Evolutionary conservation across 1,140 invertebrate genomes (phyloP).

Genomic region (Neelides sp.): DNA sequence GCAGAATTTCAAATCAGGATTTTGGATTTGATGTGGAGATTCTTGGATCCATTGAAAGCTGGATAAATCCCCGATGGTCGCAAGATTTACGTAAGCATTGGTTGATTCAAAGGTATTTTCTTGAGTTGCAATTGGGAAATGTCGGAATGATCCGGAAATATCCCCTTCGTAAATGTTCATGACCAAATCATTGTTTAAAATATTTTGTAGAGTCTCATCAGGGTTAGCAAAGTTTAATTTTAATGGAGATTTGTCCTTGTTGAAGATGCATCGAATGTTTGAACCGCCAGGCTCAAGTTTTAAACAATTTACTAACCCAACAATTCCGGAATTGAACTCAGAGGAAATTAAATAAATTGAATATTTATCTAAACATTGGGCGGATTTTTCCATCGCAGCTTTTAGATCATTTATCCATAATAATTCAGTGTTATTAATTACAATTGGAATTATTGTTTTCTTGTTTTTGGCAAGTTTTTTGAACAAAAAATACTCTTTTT

Average conservation of each 20-base stretch:
- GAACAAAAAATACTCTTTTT: too few species aligned
- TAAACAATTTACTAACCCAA: too few species aligned
- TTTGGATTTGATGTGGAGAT: conserved; percentile 43
- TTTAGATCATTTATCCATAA: too few species aligned
- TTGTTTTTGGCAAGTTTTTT: too few species aligned
- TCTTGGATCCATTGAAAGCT: conserved; percentile 67
- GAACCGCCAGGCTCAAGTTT: not conserved
- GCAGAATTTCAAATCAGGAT: conserved; percentile 13
- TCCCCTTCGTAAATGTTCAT: conserved; percentile 57
- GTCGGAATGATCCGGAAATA: conserved; percentile 67
- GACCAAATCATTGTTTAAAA: conserved; percentile 54
- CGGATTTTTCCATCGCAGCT: too few species aligned
- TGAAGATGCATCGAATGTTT: conserved; percentile 8
- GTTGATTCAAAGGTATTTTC: conserved; percentile 34
- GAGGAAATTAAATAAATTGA: too few species aligned
- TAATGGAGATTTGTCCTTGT: not conserved
- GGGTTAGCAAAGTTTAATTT: conserved; percentile 4
- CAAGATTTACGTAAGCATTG: conserved; percentile 65
- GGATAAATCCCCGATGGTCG: conserved; percentile 68
- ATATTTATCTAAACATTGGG: too few species aligned
- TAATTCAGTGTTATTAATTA: too few species aligned
- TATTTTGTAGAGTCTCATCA: not conserved
- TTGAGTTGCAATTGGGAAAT: conserved; percentile 42
- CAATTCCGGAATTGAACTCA: too few species aligned
- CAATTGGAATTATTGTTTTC: too few species aligned